Evolutionary conservation across 2,888 invertebrate genomes (phyloP).

Genomic region (Nymphalis c-album): DNA sequence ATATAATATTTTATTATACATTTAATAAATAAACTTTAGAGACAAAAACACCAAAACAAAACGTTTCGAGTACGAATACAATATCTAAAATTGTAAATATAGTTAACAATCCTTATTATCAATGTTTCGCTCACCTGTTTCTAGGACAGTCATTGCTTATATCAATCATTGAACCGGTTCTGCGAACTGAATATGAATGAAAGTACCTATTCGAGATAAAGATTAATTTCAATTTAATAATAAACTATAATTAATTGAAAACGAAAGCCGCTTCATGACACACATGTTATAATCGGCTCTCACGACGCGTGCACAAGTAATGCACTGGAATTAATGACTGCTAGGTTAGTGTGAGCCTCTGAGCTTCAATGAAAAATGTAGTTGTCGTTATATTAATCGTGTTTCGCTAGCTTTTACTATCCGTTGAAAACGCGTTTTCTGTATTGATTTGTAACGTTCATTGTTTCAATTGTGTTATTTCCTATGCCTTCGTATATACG

Average conservation of each 20-base stretch:
- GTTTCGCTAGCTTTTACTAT: neutral
- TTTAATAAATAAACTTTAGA: no score
- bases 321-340: conserved; percentile 59
- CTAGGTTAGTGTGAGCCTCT: conserved; percentile 54
- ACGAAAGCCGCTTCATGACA: conserved; percentile 5
- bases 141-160: conserved; percentile 28
- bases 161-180: conserved; percentile 29
- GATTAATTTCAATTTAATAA: conserved; percentile 5
- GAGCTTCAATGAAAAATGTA: conserved; percentile 49
- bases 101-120: conserved; percentile 15
- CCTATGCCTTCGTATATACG: neutral
- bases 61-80: neutral
- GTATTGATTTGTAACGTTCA: neutral
- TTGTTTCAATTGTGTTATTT: neutral
- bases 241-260: conserved; percentile 13
- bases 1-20: no score
- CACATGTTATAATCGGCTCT: conserved; percentile 3
- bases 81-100: neutral
- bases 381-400: conserved; percentile 2
- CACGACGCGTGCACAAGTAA: conserved; percentile 53
- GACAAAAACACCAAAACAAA: no score
- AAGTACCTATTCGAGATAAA: neutral
- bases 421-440: neutral
- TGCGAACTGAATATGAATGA: conserved; percentile 14
- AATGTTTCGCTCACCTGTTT: conserved; percentile 28